Conservation (phyloP, 2,888 invertebrate species). For the Pammene fasciana region DNA sequence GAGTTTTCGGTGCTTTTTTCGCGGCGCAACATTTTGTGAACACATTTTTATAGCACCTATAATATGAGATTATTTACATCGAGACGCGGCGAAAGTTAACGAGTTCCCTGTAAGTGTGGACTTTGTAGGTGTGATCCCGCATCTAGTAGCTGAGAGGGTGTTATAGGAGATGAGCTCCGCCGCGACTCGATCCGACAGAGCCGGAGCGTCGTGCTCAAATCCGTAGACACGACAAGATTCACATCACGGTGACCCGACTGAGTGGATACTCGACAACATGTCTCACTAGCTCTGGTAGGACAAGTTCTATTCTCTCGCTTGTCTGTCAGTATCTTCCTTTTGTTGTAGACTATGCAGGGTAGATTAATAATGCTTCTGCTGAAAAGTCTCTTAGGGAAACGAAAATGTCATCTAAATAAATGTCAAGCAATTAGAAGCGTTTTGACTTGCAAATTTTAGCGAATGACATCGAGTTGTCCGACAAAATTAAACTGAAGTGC, state of each 20-base stretch:
- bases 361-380: neutral
- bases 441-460: conserved; percentile 39
- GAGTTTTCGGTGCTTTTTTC: conserved; percentile 26
- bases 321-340: too few species aligned
- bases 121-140: conserved; percentile 15
- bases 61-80: conserved; percentile 16
- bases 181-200: neutral
- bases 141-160: conserved; percentile 19
- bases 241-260: conserved; percentile 7
- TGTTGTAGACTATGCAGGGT: neutral
- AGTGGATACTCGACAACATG: conserved; percentile 4
- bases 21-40: conserved; percentile 23
- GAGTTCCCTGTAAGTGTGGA: conserved; percentile 19
- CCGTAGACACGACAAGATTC: conserved; percentile 15
- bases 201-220: conserved; percentile 13
- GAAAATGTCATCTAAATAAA: conserved; percentile 19
- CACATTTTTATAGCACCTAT: conserved; percentile 27
- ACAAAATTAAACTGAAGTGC: conserved; percentile 39
- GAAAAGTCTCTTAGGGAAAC: neutral
- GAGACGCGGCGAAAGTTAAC: neutral
- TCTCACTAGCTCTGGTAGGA: neutral
- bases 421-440: conserved; percentile 30
- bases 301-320: conserved; percentile 6
- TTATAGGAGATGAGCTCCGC: conserved; percentile 7
- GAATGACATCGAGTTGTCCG: conserved; percentile 27